Base-by-base conservation (phyloP, 1,140 invertebrate genomes). In the Pseudomyrmex pallidus region DNA sequence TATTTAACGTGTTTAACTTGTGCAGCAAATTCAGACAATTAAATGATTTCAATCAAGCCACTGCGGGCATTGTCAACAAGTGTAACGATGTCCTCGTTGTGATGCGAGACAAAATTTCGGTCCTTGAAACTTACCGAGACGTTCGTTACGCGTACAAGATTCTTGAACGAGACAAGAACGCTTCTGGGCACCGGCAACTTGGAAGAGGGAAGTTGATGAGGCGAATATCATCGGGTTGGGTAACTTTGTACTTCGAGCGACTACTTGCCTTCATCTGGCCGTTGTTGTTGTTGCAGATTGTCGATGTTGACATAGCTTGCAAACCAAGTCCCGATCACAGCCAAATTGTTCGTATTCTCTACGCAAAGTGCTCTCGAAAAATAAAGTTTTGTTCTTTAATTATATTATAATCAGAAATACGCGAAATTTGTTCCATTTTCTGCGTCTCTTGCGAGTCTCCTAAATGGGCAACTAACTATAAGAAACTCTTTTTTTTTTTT, bases 81-180 rank as follows among this genome's bases (percentile, higher is more conserved):
- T 50, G 66, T 61, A 72, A 80, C 54, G n/a, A 70, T 25, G 66
- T 80, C n/a, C 20, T 59, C 44, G 2, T 20, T 70, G 54, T 54
- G 76, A 80, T 50, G 54, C 76, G 44, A 80, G 15, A 44, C 54
- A 80, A 80, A 80, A 80, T 80, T 80, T 72, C 76, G 76, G 52
- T 59, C 54, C 76, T 80, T 59, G 66, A 72, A 80, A 80, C 66
- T 80, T 59, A 72, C 66, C n/a, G 76, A 80, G 76, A 80, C 66
- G 76, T 80, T 80, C 76, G 76, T 80, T 80, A 80, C 52, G 76
- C 76, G 64, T 78, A 70, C 76, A 70, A 80, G 76, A 80, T 80
- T 80, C 76, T 80, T 72, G 66, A 80, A 35, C 66, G 76, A 57
- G 66, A 80, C 76, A 80, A 80, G 76, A 80, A 72, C 52, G 76